phyloP scores from a whole-genome alignment of 2,113 vertebrate genomes.

The Phainopepla nitens region DNA sequence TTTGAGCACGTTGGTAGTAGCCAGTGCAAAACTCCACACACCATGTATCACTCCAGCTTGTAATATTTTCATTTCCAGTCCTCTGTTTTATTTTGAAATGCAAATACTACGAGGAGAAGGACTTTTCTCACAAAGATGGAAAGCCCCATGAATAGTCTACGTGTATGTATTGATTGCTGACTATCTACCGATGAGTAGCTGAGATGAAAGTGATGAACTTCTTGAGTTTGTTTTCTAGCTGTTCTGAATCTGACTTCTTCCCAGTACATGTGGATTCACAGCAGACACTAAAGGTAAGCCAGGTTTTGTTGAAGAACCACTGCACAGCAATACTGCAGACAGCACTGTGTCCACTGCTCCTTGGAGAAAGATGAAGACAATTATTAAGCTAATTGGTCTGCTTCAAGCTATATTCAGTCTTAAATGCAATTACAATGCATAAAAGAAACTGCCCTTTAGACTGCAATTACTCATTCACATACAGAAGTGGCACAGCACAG shows the following conservation, averaged over 20 bases:
- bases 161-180: background rate
- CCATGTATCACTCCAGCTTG: background rate
- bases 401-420: background rate
- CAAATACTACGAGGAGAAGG: background rate
- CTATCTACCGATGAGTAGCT: background rate
- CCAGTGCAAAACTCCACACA: background rate
- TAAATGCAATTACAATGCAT: background rate
- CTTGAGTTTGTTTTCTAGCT: background rate
- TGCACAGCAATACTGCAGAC: background rate
- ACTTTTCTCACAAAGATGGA: background rate
- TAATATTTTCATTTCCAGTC: background rate
- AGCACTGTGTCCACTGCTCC: background rate
- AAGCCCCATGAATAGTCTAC: background rate
- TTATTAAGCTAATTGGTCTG: background rate
- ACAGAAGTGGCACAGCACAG: background rate
- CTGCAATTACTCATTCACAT: background rate
- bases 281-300: background rate
- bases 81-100: background rate
- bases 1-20: background rate
- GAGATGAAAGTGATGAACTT: background rate
- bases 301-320: background rate
- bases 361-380: background rate
- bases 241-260: background rate
- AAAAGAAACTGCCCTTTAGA: background rate
- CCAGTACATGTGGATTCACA: background rate